Conservation (phyloP, 2,888 invertebrate genomes). For the Trisateles emortualis region DNA sequence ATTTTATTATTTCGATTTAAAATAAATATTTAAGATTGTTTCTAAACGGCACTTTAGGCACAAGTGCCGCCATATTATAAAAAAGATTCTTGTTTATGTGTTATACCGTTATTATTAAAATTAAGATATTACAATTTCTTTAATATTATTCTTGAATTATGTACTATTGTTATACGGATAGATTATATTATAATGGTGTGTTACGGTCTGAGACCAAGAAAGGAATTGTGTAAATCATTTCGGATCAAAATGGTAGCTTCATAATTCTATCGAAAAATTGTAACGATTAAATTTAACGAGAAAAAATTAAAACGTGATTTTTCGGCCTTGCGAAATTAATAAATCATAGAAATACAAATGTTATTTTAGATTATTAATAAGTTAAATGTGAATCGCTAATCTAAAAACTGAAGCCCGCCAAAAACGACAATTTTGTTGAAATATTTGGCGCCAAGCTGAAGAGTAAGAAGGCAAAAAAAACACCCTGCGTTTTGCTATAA, state of each 20-base stretch:
- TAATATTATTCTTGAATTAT: constrained; percentile 18
- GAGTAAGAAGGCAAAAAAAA: not conserved
- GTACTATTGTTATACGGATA: constrained; percentile 10
- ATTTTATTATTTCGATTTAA: constrained; percentile 10
- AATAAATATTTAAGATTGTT: constrained; percentile 17
- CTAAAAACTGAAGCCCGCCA: constrained; percentile 15
- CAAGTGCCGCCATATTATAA: not conserved
- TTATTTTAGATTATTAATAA: constrained; percentile 26
- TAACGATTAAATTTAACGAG: constrained; percentile 53
- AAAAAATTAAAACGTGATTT: constrained; percentile 51
- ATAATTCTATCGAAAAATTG: constrained; percentile 52
- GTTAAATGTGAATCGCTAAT: constrained; percentile 13
- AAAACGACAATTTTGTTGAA: not conserved
- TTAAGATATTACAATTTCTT: constrained; percentile 14
- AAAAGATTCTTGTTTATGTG: not conserved
- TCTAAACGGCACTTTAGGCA: constrained; percentile 21
- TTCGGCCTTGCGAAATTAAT: constrained; percentile 59
- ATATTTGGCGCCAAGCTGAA: constrained; percentile 11
- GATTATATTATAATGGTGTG: constrained; percentile 11
- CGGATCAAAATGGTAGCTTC: constrained; percentile 29
- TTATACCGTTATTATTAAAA: constrained; percentile 17
- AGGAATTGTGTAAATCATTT: constrained; percentile 26
- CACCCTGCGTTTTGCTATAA: too few species aligned
- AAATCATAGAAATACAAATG: constrained; percentile 27
- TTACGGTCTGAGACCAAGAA: constrained; percentile 31